These are phyloP conservation scores for Adelosebastes latens DNA, from an alignment of 2,797 vertebrate genomes.

Conservation along the genomic window DNA sequence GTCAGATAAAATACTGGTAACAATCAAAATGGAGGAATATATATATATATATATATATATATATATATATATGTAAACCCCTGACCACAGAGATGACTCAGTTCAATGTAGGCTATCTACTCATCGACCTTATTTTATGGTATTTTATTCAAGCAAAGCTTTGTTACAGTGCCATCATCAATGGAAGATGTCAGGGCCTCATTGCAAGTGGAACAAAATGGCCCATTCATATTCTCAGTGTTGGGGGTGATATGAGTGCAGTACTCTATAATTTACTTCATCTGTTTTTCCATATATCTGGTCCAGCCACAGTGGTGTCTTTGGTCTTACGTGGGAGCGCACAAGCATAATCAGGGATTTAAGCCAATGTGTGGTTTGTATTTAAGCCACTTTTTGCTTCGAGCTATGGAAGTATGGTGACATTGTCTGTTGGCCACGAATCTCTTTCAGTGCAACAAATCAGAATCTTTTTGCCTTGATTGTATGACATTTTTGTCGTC, in stretches of 20 bases:
- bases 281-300: slow-evolving; percentile 75
- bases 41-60: background rate
- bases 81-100: slow-evolving; percentile 8
- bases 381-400: slow-evolving; percentile 45
- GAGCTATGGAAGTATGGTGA: slow-evolving; percentile 31
- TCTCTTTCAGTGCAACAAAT: slow-evolving; percentile 26
- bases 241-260: slow-evolving; percentile 66
- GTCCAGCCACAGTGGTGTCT: slow-evolving; percentile 62
- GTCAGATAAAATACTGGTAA: slow-evolving; percentile 24
- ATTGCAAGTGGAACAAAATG: slow-evolving; percentile 54
- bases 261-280: slow-evolving; percentile 59
- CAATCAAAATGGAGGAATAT: background rate
- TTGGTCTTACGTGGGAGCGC: slow-evolving; percentile 47
- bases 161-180: slow-evolving; percentile 36
- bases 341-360: slow-evolving; percentile 58
- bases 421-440: slow-evolving; percentile 30
- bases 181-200: slow-evolving; percentile 16
- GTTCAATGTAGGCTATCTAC: background rate
- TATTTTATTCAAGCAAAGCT: slow-evolving; percentile 25
- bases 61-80: background rate
- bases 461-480: slow-evolving; percentile 9
- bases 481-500: slow-evolving; percentile 1
- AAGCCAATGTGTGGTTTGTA: slow-evolving; percentile 51
- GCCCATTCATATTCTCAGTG: slow-evolving; percentile 52
- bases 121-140: slow-evolving; percentile 1